Evolutionary conservation across 2,113 vertebrate species (phyloP), one percentile per base, ranked within the genome.

Genomic region (Pipra filicauda): DNA sequence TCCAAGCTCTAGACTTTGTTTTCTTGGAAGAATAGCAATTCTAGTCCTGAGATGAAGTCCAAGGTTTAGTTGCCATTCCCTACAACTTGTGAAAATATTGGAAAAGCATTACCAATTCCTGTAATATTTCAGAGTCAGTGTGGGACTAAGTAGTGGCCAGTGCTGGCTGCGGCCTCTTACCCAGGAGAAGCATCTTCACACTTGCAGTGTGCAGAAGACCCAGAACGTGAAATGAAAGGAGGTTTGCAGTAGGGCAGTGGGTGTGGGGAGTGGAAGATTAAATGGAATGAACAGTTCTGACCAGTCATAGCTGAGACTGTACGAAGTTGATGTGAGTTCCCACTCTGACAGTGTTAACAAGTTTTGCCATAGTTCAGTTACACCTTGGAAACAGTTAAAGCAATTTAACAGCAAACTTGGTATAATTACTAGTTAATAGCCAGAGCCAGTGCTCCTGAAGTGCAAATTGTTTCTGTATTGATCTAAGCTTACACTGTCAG

Each of bases 401-500:
- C 49, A 71, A 76, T 94, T 96, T 91, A 93, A 80, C 55, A 95
- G 96, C 91, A 93, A 92, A 88, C 71, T 46, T 82, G 71, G 76
- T 95, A 92, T 98, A 98, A 98, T 97, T 97, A 94, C 96, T 87
- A 46, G 52, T 96, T 98, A 98, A 97, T 97, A 97, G 96, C 90
- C 88, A 95, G 67, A 94, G 95, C 88, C 69, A 46, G 35, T 44
- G 69, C 87, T 96, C 72, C 91, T 84, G 20, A 12, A 61, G 94
- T 93, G 92, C 90, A 97, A 96, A 98, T 96, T 96, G 97, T 97
- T 97, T 97, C 96, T 69, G 30, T 97, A 98, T 98, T 95, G 98
- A 98, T 98, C 95, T 52, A 69, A 64, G 85, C 95, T 88, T 95
- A 97, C 87, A 18, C 31, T 86, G 97, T 98, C 98, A 98, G 97